Percentiles rank a stretch among this genome's conserved stretches.
phyloP scores from a whole-genome alignment of 2,797 vertebrate species.

The Micropoecilia bifurca region DNA sequence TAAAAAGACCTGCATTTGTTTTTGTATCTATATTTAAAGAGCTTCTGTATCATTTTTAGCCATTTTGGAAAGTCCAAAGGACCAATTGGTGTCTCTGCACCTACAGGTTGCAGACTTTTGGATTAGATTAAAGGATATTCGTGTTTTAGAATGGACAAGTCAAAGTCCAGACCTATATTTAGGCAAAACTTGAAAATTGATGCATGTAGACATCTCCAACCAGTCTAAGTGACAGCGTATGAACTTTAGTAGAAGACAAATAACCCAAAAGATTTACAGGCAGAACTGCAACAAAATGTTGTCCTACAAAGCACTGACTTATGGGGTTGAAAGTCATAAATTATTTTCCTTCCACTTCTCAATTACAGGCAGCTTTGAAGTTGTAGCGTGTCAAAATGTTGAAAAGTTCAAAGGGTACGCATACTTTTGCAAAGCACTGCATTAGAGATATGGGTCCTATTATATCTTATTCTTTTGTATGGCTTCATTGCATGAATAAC shows the following conservation, averaged over 20 bases:
- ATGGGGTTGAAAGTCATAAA: too few species aligned
- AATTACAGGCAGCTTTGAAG: neutral
- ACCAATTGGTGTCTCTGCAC: too few species aligned
- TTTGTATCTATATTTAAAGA: too few species aligned
- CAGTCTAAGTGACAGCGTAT: neutral
- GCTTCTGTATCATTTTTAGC: too few species aligned
- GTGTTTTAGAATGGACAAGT: neutral
- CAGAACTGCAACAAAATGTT: neutral
- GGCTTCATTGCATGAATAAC: conserved; percentile 2
- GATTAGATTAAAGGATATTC: neutral
- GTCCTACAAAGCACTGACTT: neutral
- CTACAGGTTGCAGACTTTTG: too few species aligned
- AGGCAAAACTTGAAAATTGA: neutral
- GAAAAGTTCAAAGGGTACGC: neutral
- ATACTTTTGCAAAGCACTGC: neutral
- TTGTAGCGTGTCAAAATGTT: neutral
- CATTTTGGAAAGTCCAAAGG: too few species aligned
- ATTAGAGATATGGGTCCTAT: neutral
- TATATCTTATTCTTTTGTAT: neutral
- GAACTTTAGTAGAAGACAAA: neutral
- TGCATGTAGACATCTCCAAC: neutral
- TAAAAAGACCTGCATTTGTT: too few species aligned
- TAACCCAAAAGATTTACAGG: neutral
- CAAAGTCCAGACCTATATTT: neutral
- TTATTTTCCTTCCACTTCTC: neutral